Conservation (phyloP, 2,113 vertebrate species). For the Sigmodon hispidus region DNA sequence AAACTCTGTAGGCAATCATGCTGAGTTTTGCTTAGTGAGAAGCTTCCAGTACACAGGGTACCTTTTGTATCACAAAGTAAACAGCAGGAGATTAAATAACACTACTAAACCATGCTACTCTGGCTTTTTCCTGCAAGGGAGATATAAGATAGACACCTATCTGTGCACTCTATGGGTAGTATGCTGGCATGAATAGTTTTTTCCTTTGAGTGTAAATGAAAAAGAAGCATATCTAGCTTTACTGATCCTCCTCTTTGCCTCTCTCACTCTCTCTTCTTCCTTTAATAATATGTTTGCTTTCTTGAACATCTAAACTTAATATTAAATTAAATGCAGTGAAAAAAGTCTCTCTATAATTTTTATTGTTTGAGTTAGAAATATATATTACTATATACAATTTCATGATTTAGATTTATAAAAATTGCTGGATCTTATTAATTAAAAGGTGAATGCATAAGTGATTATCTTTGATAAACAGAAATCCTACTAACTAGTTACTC, state of each 20-base stretch:
- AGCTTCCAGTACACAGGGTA: constrained; percentile 9
- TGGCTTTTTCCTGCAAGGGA: not conserved
- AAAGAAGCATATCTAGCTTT: not conserved
- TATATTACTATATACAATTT: not conserved
- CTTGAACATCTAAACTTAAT: not conserved
- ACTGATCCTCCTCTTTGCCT: not conserved
- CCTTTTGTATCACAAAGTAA: constrained; percentile 50
- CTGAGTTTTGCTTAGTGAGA: constrained; percentile 49
- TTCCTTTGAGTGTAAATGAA: constrained; percentile 33
- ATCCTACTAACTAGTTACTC: not conserved
- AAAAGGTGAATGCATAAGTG: not conserved
- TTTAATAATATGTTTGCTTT: not conserved
- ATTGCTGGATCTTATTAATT: not conserved
- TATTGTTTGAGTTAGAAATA: not conserved
- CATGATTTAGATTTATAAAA: not conserved
- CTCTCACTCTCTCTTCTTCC: not conserved
- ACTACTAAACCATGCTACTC: not conserved
- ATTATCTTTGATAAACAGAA: not conserved
- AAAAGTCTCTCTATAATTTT: not conserved
- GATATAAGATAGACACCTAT: not conserved
- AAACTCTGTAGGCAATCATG: constrained; percentile 15
- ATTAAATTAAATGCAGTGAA: not conserved
- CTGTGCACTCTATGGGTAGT: not conserved
- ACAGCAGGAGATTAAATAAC: constrained; percentile 56
- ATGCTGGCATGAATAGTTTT: not conserved